Conservation (phyloP, 2,888 invertebrate species). For the Chaetogeoica ovagalla region DNA sequence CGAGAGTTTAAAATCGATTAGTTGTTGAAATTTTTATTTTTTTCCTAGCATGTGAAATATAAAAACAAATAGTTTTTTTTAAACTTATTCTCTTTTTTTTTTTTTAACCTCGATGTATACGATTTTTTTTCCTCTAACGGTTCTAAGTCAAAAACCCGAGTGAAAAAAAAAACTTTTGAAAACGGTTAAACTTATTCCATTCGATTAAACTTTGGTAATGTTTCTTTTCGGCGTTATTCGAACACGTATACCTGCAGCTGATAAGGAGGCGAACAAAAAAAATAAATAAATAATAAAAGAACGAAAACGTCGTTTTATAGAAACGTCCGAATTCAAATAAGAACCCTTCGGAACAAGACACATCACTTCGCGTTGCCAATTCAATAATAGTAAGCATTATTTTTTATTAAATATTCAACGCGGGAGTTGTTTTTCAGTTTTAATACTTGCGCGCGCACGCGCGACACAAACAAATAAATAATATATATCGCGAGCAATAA, state of each 20-base stretch:
- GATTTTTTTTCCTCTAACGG: constrained; percentile 17
- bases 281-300: neutral
- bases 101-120: constrained; percentile 4
- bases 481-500: neutral
- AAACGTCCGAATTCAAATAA: constrained; percentile 18
- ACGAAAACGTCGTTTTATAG: constrained; percentile 11
- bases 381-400: neutral
- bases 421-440: constrained; percentile 2
- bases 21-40: neutral
- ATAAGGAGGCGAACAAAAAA: neutral
- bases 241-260: constrained; percentile 11
- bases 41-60: neutral
- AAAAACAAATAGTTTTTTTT: constrained; percentile 20
- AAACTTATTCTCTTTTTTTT: constrained; percentile 7
- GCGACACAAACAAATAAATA: neutral
- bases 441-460: neutral
- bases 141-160: constrained; percentile 23
- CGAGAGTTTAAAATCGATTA: neutral
- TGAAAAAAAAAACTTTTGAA: constrained; percentile 20
- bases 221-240: constrained; percentile 21
- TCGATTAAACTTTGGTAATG: constrained; percentile 38
- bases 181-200: constrained; percentile 44
- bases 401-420: neutral
- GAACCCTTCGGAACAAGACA: constrained; percentile 8
- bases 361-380: neutral